Conservation (phyloP, 2,888 invertebrate species). For the Pterobdella sp. region DNA sequence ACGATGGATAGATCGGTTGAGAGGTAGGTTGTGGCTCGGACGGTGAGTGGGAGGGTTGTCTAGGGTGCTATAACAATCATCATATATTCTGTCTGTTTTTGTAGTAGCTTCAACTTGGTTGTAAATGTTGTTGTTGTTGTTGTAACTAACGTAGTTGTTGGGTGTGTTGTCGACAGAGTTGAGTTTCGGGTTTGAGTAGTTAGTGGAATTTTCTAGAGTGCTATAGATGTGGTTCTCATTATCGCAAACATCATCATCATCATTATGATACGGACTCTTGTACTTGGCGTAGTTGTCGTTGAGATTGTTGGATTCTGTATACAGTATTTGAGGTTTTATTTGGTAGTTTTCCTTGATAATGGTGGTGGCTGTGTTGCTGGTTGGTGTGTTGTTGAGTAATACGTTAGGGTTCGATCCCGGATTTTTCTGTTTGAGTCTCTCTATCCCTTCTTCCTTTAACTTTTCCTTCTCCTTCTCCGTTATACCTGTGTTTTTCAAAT, state of each 20-base stretch:
- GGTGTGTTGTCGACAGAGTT: neutral
- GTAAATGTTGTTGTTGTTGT: constrained; percentile 6
- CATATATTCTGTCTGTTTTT: neutral
- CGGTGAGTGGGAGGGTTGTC: neutral
- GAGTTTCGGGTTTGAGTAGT: neutral
- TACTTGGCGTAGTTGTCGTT: constrained; percentile 1
- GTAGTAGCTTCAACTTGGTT: neutral
- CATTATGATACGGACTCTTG: neutral
- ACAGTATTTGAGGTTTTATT: neutral
- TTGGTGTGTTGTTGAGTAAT: neutral
- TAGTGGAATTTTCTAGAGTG: constrained; percentile 21
- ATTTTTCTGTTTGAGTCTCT: neutral
- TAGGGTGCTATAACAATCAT: constrained; percentile 7
- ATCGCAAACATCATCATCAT: neutral
- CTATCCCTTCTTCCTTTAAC: constrained; percentile 4
- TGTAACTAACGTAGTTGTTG: constrained; percentile 8
- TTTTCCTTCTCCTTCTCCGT: constrained; percentile 12
- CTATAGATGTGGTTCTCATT: constrained; percentile 23
- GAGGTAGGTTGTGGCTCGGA: neutral
- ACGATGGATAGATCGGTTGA: neutral
- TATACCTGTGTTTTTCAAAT: neutral
- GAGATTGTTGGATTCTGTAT: neutral
- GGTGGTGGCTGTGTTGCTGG: neutral
- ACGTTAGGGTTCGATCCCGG: neutral
- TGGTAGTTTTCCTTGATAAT: constrained; percentile 10